Conservation (phyloP, 2,797 vertebrate species). For the Anolis apletophallus region DNA sequence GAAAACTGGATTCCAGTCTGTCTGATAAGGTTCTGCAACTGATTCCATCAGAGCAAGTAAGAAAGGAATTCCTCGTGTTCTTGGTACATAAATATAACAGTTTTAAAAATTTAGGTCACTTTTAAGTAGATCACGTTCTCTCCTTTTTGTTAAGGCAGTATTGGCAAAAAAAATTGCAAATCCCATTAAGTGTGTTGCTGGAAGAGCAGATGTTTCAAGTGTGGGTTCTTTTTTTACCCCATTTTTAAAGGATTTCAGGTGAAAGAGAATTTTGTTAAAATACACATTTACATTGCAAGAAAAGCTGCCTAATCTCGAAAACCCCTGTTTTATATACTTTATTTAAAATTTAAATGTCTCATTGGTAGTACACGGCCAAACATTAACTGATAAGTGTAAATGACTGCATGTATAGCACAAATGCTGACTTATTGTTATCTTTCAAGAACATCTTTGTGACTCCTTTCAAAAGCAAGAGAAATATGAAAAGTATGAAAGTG, state of each 20-base stretch:
- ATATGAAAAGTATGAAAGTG: constrained; percentile 78
- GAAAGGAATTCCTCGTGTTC: not conserved
- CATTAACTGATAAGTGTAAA: constrained; percentile 67
- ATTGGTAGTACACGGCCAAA: constrained; percentile 71
- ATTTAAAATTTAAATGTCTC: constrained; percentile 64
- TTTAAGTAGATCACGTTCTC: constrained; percentile 18
- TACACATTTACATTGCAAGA: constrained; percentile 34
- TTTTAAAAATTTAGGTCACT: constrained; percentile 8
- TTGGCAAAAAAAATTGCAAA: constrained; percentile 32
- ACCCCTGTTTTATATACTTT: constrained; percentile 32
- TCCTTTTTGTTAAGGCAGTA: not conserved
- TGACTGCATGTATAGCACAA: constrained; percentile 66
- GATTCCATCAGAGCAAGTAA: not conserved
- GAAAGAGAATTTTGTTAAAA: constrained; percentile 65
- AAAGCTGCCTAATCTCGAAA: constrained; percentile 64
- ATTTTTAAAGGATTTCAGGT: constrained; percentile 44
- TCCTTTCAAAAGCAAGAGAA: constrained; percentile 73
- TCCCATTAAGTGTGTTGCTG: constrained; percentile 28
- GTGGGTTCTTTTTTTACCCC: constrained; percentile 18
- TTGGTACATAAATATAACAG: not conserved
- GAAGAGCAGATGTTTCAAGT: constrained; percentile 44
- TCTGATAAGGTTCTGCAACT: not conserved
- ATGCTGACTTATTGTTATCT: constrained; percentile 75
- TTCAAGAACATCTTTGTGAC: constrained; percentile 75
- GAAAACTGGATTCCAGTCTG: not conserved